These are phyloP conservation scores for Shinisaurus crocodilurus DNA, from an alignment of 2,113 vertebrate species.

Conservation along the genomic window DNA sequence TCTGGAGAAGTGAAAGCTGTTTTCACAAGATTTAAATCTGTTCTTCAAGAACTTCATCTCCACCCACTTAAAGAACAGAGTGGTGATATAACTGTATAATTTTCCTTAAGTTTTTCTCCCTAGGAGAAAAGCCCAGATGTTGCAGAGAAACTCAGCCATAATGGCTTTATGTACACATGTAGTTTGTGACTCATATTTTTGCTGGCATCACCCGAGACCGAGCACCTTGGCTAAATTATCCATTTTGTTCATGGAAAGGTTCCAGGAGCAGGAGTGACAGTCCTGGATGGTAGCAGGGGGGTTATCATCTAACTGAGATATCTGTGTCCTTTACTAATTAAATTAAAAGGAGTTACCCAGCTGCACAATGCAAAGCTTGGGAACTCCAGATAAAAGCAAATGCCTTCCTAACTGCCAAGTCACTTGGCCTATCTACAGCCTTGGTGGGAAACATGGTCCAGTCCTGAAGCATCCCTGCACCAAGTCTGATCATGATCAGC, in stretches of 20 bases:
- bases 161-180: not conserved
- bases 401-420: not conserved
- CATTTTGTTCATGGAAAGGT: not conserved
- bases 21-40: slow-evolving; percentile 25
- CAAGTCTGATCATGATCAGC: not conserved
- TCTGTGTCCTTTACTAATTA: not conserved
- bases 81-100: slow-evolving; percentile 30
- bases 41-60: slow-evolving; percentile 8
- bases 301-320: not conserved
- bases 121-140: slow-evolving; percentile 45
- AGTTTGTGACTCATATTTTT: not conserved
- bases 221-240: not conserved
- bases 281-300: not conserved
- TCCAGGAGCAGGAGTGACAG: not conserved
- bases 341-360: not conserved
- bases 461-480: not conserved
- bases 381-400: not conserved
- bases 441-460: not conserved
- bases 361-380: not conserved
- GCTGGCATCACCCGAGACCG: not conserved
- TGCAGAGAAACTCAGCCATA: not conserved
- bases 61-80: not conserved
- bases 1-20: slow-evolving; percentile 64
- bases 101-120: slow-evolving; percentile 44
- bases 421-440: not conserved